A percentile compares a stretch with the other conserved stretches of the same genome.
phyloP scores from a whole-genome alignment of 2,888 invertebrate genomes.

The Heliconius cydno region DNA sequence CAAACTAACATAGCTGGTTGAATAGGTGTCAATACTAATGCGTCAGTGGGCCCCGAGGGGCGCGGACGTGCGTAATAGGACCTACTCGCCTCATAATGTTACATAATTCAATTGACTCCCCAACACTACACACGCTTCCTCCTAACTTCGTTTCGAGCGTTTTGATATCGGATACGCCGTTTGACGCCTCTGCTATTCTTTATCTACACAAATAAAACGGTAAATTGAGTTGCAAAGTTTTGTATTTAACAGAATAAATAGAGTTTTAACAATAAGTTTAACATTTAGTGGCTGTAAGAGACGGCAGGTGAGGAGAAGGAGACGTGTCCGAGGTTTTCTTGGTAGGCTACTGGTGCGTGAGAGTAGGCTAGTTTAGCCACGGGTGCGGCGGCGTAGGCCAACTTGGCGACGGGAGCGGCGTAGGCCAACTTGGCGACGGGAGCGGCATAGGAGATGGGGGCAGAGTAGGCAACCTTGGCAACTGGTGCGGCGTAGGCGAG shows the following conservation, averaged over 20 bases:
- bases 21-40: conserved; percentile 79
- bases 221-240: conserved; percentile 45
- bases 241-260: conserved; percentile 50
- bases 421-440: conserved; percentile 52
- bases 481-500: conserved; percentile 56
- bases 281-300: conserved; percentile 71
- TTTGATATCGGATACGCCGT: conserved; percentile 82
- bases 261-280: conserved; percentile 47
- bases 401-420: conserved; percentile 51
- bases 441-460: conserved; percentile 51
- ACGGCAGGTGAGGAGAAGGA: conserved; percentile 55
- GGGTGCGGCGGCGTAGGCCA: conserved; percentile 51
- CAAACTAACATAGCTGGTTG: conserved; percentile 70
- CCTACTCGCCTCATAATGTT: conserved; percentile 78
- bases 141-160: conserved; percentile 81
- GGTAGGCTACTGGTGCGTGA: conserved; percentile 53
- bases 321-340: conserved; percentile 59
- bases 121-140: conserved; percentile 81
- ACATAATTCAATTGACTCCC: conserved; percentile 83
- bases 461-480: conserved; percentile 53
- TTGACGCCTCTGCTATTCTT: conserved; percentile 76
- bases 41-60: conserved; percentile 69
- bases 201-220: conserved; percentile 59
- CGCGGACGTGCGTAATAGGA: conserved; percentile 78
- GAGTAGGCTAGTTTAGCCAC: conserved; percentile 55